These are phyloP conservation scores for Harlomillsia oculata DNA, from an alignment of 1,140 invertebrate genomes.

Conservation along the genomic window DNA sequence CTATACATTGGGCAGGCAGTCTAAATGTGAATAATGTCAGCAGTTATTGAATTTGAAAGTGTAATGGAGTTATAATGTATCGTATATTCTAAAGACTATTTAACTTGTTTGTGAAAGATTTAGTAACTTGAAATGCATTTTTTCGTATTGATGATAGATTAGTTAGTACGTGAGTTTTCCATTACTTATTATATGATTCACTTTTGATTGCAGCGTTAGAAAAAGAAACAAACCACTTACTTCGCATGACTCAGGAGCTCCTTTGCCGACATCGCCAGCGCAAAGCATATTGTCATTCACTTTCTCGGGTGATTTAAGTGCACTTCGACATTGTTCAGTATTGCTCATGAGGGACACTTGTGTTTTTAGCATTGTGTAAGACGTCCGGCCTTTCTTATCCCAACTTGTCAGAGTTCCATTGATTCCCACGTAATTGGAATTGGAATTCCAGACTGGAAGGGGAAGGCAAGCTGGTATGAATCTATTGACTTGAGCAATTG, in stretches of 20 bases:
- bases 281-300: slow-evolving; percentile 49
- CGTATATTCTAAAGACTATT: too few relatives aligned
- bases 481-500: background rate
- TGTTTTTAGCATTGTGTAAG: slow-evolving; percentile 31
- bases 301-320: slow-evolving; percentile 15
- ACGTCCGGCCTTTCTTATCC: slow-evolving; percentile 47
- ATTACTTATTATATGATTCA: too few relatives aligned
- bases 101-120: too few relatives aligned
- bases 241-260: slow-evolving; percentile 73
- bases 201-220: too few relatives aligned
- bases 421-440: slow-evolving; percentile 36
- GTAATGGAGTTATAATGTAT: too few relatives aligned
- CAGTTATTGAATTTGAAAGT: too few relatives aligned
- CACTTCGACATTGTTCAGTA: slow-evolving; percentile 24
- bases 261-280: slow-evolving; percentile 62
- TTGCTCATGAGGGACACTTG: slow-evolving; percentile 34
- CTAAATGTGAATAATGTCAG: too few relatives aligned
- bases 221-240: too few relatives aligned
- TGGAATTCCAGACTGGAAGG: slow-evolving; percentile 3
- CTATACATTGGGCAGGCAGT: too few relatives aligned
- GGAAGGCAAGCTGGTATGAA: slow-evolving; percentile 14
- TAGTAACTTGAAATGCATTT: too few relatives aligned
- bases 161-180: too few relatives aligned
- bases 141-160: too few relatives aligned
- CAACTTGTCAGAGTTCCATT: slow-evolving; percentile 41